Base-by-base conservation (phyloP, 2,888 invertebrate species). In the Heteropelma amictum region DNA sequence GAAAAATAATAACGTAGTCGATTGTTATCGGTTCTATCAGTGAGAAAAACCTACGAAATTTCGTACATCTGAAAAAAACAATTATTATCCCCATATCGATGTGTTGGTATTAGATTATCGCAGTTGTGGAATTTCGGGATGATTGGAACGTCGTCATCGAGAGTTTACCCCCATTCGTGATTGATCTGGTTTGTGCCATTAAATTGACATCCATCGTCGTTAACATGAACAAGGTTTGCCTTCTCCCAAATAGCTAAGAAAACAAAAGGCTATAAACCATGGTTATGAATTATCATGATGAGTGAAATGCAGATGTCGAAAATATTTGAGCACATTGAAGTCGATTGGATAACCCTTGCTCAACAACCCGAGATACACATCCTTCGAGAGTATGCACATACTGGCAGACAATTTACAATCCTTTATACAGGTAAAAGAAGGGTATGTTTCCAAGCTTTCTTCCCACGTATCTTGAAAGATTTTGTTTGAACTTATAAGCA, bases 141-240 rank as follows among this genome's bases (percentile, higher is more conserved):
- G 56, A 68, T 33, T 42, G 49, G 26, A 35, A 68, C 3, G 14
- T 63, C 26, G 28, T 61, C 8, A 23, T 73, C 5, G 73, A 73
- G n/a, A 68, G 68, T 42, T 67, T 73, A 12, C 63, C 68, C 12
- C 73, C 73, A 10, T 68, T 68, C n/a, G 35, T 56, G 8, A 45
- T 68, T 38, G 68, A 68, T 35, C 12, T 63, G 1, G 67, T 56
- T 14, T 68, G 63, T 38, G 33, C 17, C 17, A 51, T 49, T 2
- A 73, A 73, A 63, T 38, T 73, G 21, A 40, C 49, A 14, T 58
- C 68, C 21, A 35, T 73, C 10, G 35, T 49, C 1, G 6, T 40
- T 2, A n/a, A n/a, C n/a, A n/a, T n/a, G n/a, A n/a, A n/a, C n/a
- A n/a, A n/a, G n/a, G n/a, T n/a, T n/a, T n/a, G n/a, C n/a, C n/a